A percentile compares a stretch with the other conserved stretches of the same genome.
Conservation (phyloP, 1,140 invertebrate species). For the Saccostrea echinata region DNA sequence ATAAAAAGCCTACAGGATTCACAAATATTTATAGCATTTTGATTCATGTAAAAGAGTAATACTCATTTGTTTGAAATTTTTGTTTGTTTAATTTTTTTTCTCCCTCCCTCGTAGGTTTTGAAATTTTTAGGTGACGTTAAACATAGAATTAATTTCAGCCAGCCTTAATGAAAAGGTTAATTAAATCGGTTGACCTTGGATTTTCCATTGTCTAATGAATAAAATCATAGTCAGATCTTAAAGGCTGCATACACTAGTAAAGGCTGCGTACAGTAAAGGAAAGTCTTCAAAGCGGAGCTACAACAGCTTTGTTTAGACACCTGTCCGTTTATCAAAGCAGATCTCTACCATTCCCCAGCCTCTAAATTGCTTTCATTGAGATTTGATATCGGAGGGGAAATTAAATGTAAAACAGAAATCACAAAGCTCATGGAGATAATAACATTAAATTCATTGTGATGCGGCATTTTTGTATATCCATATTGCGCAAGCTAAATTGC, state of each 20-base stretch:
- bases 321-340: conserved; percentile 5
- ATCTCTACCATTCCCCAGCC: neutral
- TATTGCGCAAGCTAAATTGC: conserved; percentile 15
- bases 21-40: no score
- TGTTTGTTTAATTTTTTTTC: no score
- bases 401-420: neutral
- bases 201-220: no score
- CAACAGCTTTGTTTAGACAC: neutral
- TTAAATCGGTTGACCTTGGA: no score
- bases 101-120: no score
- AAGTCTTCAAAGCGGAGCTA: neutral
- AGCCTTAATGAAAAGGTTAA: no score
- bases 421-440: neutral
- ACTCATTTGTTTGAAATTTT: no score
- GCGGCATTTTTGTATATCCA: neutral
- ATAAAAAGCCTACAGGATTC: no score
- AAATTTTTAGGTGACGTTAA: no score
- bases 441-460: neutral
- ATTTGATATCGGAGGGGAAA: neutral
- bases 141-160: no score
- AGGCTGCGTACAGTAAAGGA: neutral
- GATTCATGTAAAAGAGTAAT: no score
- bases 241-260: neutral
- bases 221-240: neutral
- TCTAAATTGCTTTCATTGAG: neutral